Evolutionary conservation across 2,797 vertebrate genomes (phyloP), one percentile per base, ranked within the genome.

Genomic region (Arvicola amphibius): DNA sequence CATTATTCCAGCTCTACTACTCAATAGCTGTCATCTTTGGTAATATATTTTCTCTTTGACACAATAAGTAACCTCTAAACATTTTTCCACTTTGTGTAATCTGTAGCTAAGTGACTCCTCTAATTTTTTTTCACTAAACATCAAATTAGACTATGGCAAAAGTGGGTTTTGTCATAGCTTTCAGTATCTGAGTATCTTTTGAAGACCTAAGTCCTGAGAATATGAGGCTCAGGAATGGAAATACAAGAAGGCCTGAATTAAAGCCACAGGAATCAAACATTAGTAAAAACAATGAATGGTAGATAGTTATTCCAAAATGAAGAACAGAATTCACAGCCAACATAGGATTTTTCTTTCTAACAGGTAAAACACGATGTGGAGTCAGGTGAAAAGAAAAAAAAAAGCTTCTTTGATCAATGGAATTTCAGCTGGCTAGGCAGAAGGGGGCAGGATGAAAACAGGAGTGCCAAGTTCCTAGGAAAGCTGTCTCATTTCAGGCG

Each of bases 181-280:
- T 91, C 84, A 83, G 79, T 78, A 92, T 19, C 34, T 91, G 25
- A 95, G 11, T 87, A 74, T 92, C 27, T 63, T 94, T 91, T 92
- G 80, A 81, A 97, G 74, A 40, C 83, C 91, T 86, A 88, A n/a
- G 14, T 87, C 14, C 34, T 7, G 16, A 94, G 51, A 48, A 71
- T 59, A 2, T 40, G 32, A 83, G 69, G 6, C 43, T 96, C 51
- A 73, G 29, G 17, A 83, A 80, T 93, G 53, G 56, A 94, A 91
- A 89, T 56, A 59, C 19, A 80, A 67, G 71, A 87, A 94, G 4
- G 32, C 27, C 79, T 71, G 27, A 79, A 87, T 87, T 74, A 78
- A 91, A 95, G 51, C 37, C 63, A 92, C 23, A 84, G 32, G 53
- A 91, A 94, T 74, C 25, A 69, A 23, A 59, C 14, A 14, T 86